Base-by-base conservation (phyloP, 2,113 vertebrate species). In the Psilopogon haemacephalus region DNA sequence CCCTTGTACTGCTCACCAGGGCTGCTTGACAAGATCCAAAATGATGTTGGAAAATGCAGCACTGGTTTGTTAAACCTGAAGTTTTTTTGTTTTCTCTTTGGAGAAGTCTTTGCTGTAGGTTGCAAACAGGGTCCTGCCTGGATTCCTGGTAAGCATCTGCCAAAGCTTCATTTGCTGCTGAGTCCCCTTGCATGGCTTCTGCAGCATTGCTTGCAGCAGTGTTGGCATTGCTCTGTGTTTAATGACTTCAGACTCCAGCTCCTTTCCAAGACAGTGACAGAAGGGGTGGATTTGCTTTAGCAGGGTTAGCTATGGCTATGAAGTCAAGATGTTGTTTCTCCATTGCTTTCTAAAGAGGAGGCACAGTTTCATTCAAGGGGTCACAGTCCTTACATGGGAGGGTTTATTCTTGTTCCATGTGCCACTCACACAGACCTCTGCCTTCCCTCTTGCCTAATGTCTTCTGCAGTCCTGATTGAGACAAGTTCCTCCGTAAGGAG, bases 281-380 rank as follows among this genome's bases (percentile, higher is more conserved):
- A 27, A 70, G 40, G n/a, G 52, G 13, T 1, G 4, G 32, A 4
- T 21, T 4, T 46, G 15, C 64, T 67, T 40, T 42, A 59, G 15
- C 27, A 40, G 60, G 14, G 26, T 44, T 74, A 52, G 32, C 3
- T 9, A 1, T 56, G 42, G 23, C 38, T 48, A 59, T 28, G 24
- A 74, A 55, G 7, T 10, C 23, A 48, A 35, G 17, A 46, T 7
- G 26, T 32, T 15, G 3, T 48, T 82, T 37, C 28, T 55, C 26
- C 27, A 6, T 16, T 7, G 10, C 42, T 84, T 80, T 71, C 18
- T 21, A 26, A 84, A 72, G 75, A 50, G 32, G 21, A 68, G 54
- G 3, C 11, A 68, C 16, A 40, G 7, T 20, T 54, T 54, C 0
- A 0, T 32, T 52, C 62, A 33, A 2, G 30, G 0, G 3, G 10